A percentile compares a stretch with the other conserved stretches of the same genome.
Conservation (phyloP, 2,888 invertebrate species). For the Pinctada fucata region DNA sequence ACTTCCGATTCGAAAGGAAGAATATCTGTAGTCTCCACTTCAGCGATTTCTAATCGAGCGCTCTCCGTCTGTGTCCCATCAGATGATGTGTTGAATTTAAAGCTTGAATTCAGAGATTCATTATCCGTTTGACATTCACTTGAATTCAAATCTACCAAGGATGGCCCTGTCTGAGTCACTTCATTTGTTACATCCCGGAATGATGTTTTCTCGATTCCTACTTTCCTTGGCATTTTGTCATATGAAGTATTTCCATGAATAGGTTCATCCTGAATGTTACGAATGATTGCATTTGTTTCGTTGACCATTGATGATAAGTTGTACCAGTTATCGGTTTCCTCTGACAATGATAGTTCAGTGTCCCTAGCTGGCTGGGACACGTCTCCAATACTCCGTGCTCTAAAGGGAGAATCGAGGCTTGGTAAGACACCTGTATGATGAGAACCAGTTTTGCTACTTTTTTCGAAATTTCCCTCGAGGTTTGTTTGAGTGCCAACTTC, state of each 20-base stretch:
- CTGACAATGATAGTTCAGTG: slow-evolving; percentile 47
- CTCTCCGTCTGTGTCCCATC: slow-evolving; percentile 28
- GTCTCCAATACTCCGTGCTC: slow-evolving; percentile 51
- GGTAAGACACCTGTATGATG: slow-evolving; percentile 44
- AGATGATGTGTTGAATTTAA: not conserved
- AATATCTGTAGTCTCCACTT: slow-evolving; percentile 44
- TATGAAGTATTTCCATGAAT: slow-evolving; percentile 33
- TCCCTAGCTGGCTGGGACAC: slow-evolving; percentile 36
- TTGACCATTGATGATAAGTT: slow-evolving; percentile 60
- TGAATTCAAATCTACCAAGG: slow-evolving; percentile 48
- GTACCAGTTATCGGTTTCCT: slow-evolving; percentile 55
- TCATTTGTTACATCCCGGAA: slow-evolving; percentile 24
- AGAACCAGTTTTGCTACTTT: slow-evolving; percentile 10
- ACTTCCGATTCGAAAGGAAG: slow-evolving; percentile 23
- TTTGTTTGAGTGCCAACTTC: slow-evolving; percentile 44
- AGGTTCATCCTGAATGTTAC: slow-evolving; percentile 48
- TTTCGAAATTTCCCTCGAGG: not conserved
- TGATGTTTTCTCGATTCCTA: not conserved
- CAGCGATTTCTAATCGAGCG: slow-evolving; percentile 36
- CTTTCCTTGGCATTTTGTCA: slow-evolving; percentile 3
- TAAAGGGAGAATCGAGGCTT: slow-evolving; percentile 48
- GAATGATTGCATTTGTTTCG: slow-evolving; percentile 58
- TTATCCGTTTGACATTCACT: slow-evolving; percentile 54
- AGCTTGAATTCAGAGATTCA: not conserved
- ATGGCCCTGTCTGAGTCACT: slow-evolving; percentile 57